Conservation (phyloP, 2,888 invertebrate species). For the Meganola albula region DNA sequence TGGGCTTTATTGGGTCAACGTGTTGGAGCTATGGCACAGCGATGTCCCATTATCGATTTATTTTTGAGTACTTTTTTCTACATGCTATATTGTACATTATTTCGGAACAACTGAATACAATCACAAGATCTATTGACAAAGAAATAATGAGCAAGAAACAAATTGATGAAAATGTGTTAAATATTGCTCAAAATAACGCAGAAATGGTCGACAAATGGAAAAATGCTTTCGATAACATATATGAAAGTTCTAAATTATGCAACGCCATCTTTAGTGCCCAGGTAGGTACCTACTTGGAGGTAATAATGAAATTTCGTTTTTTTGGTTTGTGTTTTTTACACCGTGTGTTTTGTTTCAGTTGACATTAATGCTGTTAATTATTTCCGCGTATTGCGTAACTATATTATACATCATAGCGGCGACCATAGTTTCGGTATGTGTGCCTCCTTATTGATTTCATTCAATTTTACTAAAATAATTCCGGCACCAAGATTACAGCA, state of each 20-base stretch:
- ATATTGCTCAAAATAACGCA: neutral
- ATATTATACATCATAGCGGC: conserved; percentile 22
- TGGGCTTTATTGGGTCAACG: neutral
- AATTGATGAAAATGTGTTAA: neutral
- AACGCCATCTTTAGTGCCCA: conserved; percentile 32
- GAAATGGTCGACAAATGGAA: conserved; percentile 32
- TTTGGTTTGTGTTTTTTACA: neutral
- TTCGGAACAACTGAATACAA: conserved; percentile 30
- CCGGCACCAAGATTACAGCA: too few relatives aligned
- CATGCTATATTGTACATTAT: conserved; percentile 26
- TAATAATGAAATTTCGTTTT: neutral
- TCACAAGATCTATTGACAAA: conserved; percentile 23
- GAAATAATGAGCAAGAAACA: conserved; percentile 7
- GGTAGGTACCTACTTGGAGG: too few relatives aligned
- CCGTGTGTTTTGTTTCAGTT: conserved; percentile 30
- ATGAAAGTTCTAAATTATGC: conserved; percentile 28
- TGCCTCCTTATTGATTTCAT: too few relatives aligned
- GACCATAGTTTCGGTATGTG: conserved; percentile 25
- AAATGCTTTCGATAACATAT: conserved; percentile 29
- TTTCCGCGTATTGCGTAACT: conserved; percentile 28
- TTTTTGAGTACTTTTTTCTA: conserved; percentile 29
- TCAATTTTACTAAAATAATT: too few relatives aligned
- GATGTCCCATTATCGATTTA: conserved; percentile 26
- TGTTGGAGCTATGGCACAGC: conserved; percentile 10
- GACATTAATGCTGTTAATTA: conserved; percentile 26